These are phyloP conservation scores for Cyrtodaria siliqua DNA, from an alignment of 2,888 invertebrate species.

Conservation along the genomic window DNA sequence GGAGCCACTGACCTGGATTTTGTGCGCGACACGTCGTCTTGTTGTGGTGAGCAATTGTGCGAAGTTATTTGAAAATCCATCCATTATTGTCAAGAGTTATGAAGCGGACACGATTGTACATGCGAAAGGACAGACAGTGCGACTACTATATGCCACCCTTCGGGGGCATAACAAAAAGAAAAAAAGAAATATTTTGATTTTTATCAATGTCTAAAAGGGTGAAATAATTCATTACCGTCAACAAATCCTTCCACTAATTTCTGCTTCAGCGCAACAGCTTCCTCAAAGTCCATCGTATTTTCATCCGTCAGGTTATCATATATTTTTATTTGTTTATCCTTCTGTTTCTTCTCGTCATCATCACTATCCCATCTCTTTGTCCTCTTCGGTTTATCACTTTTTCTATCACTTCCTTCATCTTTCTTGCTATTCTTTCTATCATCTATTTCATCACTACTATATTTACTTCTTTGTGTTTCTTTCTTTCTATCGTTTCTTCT, in stretches of 20 bases:
- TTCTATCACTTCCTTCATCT: constrained; percentile 24
- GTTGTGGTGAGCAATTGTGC: too few relatives aligned
- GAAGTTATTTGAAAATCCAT: too few relatives aligned
- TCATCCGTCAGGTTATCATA: constrained; percentile 57
- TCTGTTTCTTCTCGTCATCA: constrained; percentile 7
- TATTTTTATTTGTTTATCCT: constrained; percentile 52
- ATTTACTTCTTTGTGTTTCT: constrained; percentile 2
- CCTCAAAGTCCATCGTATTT: constrained; percentile 81
- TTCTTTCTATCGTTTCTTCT: neutral
- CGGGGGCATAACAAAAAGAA: too few relatives aligned
- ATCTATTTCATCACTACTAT: constrained; percentile 7
- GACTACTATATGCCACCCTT: too few relatives aligned
- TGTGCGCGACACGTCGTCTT: too few relatives aligned
- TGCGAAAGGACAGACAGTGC: too few relatives aligned
- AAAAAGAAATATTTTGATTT: too few relatives aligned
- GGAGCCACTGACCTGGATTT: too few relatives aligned
- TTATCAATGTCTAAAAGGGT: too few relatives aligned
- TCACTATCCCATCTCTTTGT: constrained; percentile 3
- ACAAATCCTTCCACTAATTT: constrained; percentile 44
- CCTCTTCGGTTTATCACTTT: constrained; percentile 8
- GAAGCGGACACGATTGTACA: too few relatives aligned
- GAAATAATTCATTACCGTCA: constrained; percentile 10
- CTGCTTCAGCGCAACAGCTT: constrained; percentile 80
- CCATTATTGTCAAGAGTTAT: too few relatives aligned
- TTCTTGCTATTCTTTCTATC: constrained; percentile 13